A percentile compares a stretch with the other conserved stretches of the same genome.
phyloP scores from a whole-genome alignment of 2,888 invertebrate species.

The Pogonocherus hispidulus region DNA sequence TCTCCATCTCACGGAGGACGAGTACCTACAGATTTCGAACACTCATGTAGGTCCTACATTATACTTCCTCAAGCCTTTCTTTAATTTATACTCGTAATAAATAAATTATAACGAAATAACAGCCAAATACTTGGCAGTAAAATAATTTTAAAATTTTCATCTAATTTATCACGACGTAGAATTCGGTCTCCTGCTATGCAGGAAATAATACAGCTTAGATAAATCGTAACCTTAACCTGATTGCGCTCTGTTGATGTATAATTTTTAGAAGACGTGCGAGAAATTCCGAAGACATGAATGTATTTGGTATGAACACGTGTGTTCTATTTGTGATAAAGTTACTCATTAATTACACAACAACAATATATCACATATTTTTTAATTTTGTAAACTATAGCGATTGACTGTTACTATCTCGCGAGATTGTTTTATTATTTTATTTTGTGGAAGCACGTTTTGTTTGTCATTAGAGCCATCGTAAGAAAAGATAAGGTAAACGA shows the following conservation, averaged over 20 bases:
- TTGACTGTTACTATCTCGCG: neutral
- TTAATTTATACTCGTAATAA: too few species aligned
- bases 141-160: neutral
- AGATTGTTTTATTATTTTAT: conserved; percentile 4
- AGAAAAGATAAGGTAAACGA: neutral
- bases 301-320: conserved; percentile 43
- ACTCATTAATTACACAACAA: conserved; percentile 49
- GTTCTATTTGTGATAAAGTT: conserved; percentile 47
- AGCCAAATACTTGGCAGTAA: too few species aligned
- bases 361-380: conserved; percentile 23
- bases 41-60: too few species aligned
- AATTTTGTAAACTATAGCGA: conserved; percentile 4
- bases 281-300: conserved; percentile 22
- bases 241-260: conserved; percentile 6
- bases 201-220: conserved; percentile 4
- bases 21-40: too few species aligned
- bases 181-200: neutral
- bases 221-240: conserved; percentile 20
- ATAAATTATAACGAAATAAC: too few species aligned
- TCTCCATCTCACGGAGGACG: too few species aligned
- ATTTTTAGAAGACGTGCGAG: conserved; percentile 23
- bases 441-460: neutral
- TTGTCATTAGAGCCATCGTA: neutral
- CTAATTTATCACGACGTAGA: neutral
- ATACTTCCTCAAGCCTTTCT: too few species aligned